phyloP scores from a whole-genome alignment of 2,888 invertebrate genomes.

The Linyphia triangularis region DNA sequence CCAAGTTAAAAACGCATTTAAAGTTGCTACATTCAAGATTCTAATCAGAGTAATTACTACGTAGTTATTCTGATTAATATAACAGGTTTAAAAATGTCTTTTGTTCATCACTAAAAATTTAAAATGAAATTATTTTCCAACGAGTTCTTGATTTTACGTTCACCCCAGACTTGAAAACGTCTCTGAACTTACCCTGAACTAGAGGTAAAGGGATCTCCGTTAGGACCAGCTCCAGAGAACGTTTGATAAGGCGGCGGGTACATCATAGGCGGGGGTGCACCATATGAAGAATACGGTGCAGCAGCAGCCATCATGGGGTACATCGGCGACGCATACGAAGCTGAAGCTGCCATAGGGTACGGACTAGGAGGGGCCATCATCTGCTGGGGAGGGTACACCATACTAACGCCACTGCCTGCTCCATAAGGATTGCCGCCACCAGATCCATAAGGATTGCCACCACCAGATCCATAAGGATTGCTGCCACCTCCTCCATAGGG shows the following conservation, averaged over 20 bases:
- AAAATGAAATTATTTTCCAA: no score
- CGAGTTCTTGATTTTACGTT: no score
- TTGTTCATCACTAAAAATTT: no score
- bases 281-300: conserved; percentile 35
- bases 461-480: conserved; percentile 28
- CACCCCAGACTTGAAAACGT: no score
- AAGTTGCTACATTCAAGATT: no score
- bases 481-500: conserved; percentile 25
- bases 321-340: conserved; percentile 10
- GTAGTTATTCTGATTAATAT: no score
- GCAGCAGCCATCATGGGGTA: conserved; percentile 56
- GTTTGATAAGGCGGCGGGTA: conserved; percentile 67
- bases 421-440: no score
- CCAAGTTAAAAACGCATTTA: no score
- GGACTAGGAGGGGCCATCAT: conserved; percentile 36
- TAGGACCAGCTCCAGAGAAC: conserved; percentile 61
- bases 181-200: conserved; percentile 61
- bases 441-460: conserved; percentile 13
- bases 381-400: conserved; percentile 39
- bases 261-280: conserved; percentile 47
- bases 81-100: no score
- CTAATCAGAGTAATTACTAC: no score
- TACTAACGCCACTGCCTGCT: background rate
- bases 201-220: conserved; percentile 58
- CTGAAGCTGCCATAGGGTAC: background rate